Base-by-base conservation (phyloP, 2,797 vertebrate genomes). In the Meda fulgida region DNA sequence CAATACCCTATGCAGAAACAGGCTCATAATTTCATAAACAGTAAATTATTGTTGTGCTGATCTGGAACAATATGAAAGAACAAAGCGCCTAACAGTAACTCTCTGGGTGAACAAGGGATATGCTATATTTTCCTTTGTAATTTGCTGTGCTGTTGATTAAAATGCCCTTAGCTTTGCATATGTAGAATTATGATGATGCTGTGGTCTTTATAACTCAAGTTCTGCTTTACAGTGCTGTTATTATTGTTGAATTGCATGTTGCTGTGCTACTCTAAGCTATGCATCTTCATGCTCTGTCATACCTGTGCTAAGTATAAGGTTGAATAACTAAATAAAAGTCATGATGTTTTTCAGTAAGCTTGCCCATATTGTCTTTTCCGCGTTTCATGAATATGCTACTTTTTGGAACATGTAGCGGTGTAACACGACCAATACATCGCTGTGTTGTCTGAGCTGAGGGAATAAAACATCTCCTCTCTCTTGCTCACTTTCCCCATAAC, bases 161-260 rank as follows among this genome's bases (percentile, higher is more conserved):
- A 46, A 46, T 58, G 36, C 13, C 36, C n/a, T 31, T 78, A 84
- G 48, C 48, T 78, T 84, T 69, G 23, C 46, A 1, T 40, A 53
- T 67, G 60, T 29, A 31, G 18, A 67, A 53, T 66, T 75, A 29
- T 51, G 40, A 72, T 76, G 60, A 77, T 67, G 16, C 40, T 51
- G 18, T 51, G 29, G 58, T 7, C 16, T 51, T 66, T 23, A 38
- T 40, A 65, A 75, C 29, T 63, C 13, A 82, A 60, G 31, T 53
- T 83, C 71, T 66, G 58, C 81, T 76, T 83, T 66, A 83, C 43
- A 83, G 34, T 66, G 23, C 43, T 23, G 81, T 40, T 76, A 76
- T 76, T 76, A 38, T 29, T 76, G 71, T 76, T 66, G 71, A 83
- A 75, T 36, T 83, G 81, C 71, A 66, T 75, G 65, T 65, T 75